These are phyloP conservation scores for Lepidurus apus DNA, from an alignment of 1,140 invertebrate genomes.

Conservation along the genomic window DNA sequence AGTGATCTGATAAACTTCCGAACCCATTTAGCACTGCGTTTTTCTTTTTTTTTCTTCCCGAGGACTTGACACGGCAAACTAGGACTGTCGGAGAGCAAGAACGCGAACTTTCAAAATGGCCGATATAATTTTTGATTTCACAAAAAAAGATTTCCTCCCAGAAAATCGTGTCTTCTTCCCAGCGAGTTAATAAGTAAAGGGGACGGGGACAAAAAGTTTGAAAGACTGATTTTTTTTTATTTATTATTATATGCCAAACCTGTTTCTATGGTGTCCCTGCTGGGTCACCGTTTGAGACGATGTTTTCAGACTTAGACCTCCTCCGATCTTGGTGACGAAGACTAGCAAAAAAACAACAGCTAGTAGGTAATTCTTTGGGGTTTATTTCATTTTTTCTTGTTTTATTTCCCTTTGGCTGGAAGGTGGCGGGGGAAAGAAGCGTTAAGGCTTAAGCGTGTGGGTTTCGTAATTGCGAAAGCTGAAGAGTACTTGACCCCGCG, in stretches of 20 bases:
- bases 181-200: constrained; percentile 1
- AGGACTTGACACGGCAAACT: neutral
- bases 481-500: neutral
- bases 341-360: constrained; percentile 16
- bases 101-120: too few species aligned
- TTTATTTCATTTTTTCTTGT: neutral
- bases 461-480: neutral
- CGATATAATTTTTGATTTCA: too few species aligned
- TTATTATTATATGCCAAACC: constrained; percentile 19
- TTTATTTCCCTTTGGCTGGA: neutral
- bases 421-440: neutral
- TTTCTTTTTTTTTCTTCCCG: neutral
- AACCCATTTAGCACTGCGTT: neutral
- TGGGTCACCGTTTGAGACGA: constrained; percentile 1
- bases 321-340: constrained; percentile 13
- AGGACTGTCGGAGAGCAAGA: too few species aligned
- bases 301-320: neutral
- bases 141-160: neutral
- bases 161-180: constrained; percentile 1
- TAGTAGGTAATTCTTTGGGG: neutral
- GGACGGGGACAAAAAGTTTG: neutral
- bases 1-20: constrained; percentile 19
- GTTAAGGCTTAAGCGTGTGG: neutral
- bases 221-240: neutral
- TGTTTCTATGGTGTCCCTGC: constrained; percentile 15